Base-by-base conservation (phyloP, 92 coral and sea anemone genomes). In the Umimayanthus chanpuru region DNA sequence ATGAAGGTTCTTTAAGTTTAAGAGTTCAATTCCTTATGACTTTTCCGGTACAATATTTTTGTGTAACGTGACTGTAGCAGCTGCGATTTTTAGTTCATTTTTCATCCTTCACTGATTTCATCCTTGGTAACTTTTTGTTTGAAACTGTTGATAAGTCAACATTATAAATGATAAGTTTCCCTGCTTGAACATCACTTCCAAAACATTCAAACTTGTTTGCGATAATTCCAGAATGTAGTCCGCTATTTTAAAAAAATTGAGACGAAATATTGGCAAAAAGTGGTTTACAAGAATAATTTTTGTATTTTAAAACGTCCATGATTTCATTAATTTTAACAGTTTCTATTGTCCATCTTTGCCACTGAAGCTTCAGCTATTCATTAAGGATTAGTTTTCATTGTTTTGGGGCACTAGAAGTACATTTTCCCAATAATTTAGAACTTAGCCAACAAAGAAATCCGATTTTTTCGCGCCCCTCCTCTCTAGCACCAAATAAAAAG, bases 331-430 rank as follows among this genome's bases (percentile, higher is more conserved):
- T 76, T 76, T 56, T 5, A 61, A 15, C 50, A 2, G 4, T 49
- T 56, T 81, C 8, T 21, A 29, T 30, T 36, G 30, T 1, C 20
- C 47, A 2, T 3, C 28, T 53, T 80, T 64, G 8, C 23, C n/a
- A 36, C 30, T 6, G 61, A 58, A 58, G 49, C 10, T 21, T 25
- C 6, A 61, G 21, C 6, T 21, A 23, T 32, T 65, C 47, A 36
- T 38, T 58, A 16, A 16, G 41, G 85, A 80, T 81, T 81, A 81
- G 15, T 40, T 81, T 56, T 81, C 85, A 55, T 81, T 81, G 85
- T 81, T 36, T 81, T 50, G 23, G 49, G n/a, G 53, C 25, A 64
- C 29, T 25, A 36, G 73, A 36, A 61, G 49, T 81, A 81, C 55
- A 81, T 61, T 68, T 68, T 25, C 7, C 65, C 21, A 36, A 85